Base-by-base conservation (phyloP, 1,140 invertebrate genomes). In the Orussus abietinus region DNA sequence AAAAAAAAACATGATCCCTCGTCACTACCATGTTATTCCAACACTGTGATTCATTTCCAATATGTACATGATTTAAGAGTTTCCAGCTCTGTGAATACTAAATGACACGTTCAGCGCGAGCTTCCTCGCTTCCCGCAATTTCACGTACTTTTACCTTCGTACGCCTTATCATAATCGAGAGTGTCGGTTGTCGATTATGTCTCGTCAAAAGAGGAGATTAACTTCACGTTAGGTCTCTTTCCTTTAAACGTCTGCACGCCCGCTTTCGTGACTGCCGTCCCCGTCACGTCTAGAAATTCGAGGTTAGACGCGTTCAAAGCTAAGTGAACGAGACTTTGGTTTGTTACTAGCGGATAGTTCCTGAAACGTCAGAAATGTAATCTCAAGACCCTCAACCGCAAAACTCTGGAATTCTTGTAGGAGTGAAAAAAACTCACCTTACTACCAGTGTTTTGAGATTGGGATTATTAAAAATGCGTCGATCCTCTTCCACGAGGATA, bases 321-420 rank as follows among this genome's bases (percentile, higher is more conserved):
- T 38, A 84, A 63, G 54, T 84, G 81, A 11, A 69, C 49, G 7
- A 86, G 52, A 45, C 79, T 80, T n/a, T 74, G 62, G 55, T 85
- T 77, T 2, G 83, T 84, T 2, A 86, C 76, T 38, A 67, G 69
- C 5, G 73, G 64, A 61, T 80, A 86, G 34, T 83, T 80, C 28
- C 78, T 77, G 22, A 76, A 67, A 3, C 74, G 65, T 42, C 3
- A 15, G 5, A 75, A 46, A 37, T 37, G 43, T 0, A 64, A 60
- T 12, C 65, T 43, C 6, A 59, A 40, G 17, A 21, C 20, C n/a
- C n/a, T n/a, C n/a, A n/a, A n/a, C n/a, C n/a, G n/a, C n/a, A n/a
- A n/a, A n/a, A n/a, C n/a, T n/a, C n/a, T n/a, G n/a, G n/a, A n/a
- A 30, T 29, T 44, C 36, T 21, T 15, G 28, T 21, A 34, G 3